Conservation (phyloP, 2,113 vertebrate genomes). For the Amia ocellicauda region DNA sequence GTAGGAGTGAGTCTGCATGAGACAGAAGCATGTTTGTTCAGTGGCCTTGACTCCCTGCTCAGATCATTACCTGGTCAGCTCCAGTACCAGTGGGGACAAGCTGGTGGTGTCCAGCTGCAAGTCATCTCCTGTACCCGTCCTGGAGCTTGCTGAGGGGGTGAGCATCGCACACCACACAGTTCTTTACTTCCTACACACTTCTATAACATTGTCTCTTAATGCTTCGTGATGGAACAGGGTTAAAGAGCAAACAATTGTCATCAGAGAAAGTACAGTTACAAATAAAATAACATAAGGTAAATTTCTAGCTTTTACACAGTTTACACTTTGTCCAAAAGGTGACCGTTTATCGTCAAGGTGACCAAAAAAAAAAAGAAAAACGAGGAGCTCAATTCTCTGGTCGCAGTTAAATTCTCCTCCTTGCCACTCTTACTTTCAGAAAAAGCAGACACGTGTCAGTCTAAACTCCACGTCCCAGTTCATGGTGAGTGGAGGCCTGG, state of each 20-base stretch:
- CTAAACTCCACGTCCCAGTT: constrained; percentile 82
- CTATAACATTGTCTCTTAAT: too few species aligned
- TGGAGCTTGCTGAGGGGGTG: constrained; percentile 91
- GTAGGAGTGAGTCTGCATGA: not conserved
- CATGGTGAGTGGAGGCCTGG: constrained; percentile 85
- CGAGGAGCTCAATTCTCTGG: too few species aligned
- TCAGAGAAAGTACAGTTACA: too few species aligned
- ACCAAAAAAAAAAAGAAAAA: too few species aligned
- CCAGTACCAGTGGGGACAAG: constrained; percentile 89
- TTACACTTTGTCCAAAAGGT: too few species aligned
- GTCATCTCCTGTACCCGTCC: constrained; percentile 73
- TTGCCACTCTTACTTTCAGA: constrained; percentile 58
- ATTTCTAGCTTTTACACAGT: too few species aligned
- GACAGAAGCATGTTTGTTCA: constrained; percentile 16
- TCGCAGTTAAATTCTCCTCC: too few species aligned
- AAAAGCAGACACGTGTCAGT: constrained; percentile 84
- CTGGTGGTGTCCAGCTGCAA: constrained; percentile 89
- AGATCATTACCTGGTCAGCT: constrained; percentile 89
- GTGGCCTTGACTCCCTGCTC: constrained; percentile 65
- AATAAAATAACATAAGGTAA: too few species aligned
- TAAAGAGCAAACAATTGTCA: too few species aligned
- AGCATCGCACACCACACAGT: constrained; percentile 57
- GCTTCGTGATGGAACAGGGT: too few species aligned
- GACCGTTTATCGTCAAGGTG: too few species aligned
- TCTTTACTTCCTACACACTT: too few species aligned